Percentiles rank a stretch among this genome's conserved stretches.
Conservation (phyloP, 23 tunicate species). For the Diplosoma virens region DNA sequence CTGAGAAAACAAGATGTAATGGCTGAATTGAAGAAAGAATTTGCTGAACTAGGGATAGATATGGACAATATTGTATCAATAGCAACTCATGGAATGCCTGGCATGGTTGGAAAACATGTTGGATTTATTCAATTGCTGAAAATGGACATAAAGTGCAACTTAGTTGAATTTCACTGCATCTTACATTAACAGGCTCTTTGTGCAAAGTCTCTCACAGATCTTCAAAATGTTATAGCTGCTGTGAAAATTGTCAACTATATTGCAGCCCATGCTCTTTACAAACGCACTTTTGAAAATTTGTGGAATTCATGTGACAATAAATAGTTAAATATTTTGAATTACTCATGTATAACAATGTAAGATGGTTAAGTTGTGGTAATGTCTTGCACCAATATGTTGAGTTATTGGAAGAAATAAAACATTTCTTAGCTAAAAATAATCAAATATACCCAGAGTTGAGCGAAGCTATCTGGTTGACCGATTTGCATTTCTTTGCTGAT, state of each 20-base stretch:
- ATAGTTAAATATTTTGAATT: neutral
- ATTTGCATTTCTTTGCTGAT: neutral
- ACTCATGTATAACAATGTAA: conserved; percentile 11
- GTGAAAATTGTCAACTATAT: conserved; percentile 6
- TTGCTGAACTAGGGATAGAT: conserved; percentile 28
- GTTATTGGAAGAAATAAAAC: neutral
- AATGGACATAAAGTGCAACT: conserved; percentile 20
- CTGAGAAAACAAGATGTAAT: conserved; percentile 47
- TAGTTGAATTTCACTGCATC: conserved; percentile 26
- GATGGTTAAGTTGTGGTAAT: conserved; percentile 14
- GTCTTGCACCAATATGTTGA: neutral
- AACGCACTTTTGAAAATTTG: neutral
- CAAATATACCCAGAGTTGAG: neutral
- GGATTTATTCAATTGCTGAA: conserved; percentile 17
- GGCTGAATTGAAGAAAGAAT: conserved; percentile 27
- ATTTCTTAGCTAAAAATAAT: neutral
- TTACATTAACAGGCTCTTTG: conserved; percentile 27
- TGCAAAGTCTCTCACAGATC: neutral
- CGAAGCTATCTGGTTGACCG: neutral
- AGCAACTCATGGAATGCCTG: conserved; percentile 1
- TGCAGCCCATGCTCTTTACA: conserved; percentile 7
- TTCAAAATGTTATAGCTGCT: neutral
- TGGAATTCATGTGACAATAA: conserved; percentile 1
- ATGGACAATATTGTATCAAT: conserved; percentile 21
- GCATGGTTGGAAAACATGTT: conserved; percentile 37